Percentiles rank a stretch among this genome's conserved stretches.
Conservation (phyloP, 2,888 invertebrate species). For the Agrypnus murinus region DNA sequence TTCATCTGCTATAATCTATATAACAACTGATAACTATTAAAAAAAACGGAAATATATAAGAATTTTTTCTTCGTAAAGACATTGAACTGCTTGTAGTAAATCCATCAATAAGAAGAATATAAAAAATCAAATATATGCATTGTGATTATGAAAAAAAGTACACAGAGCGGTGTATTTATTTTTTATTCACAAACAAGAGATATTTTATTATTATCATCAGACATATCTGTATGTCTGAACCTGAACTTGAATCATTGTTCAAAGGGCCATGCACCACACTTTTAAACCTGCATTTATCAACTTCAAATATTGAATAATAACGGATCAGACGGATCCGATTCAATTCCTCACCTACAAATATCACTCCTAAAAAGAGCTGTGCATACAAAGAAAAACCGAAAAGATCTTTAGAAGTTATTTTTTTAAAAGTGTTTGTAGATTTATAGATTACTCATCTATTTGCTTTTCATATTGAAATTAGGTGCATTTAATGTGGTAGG, state of each 20-base stretch:
- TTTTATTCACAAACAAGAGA: constrained; percentile 37
- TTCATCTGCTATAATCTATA: too few species aligned
- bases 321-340: constrained; percentile 14
- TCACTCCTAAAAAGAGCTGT: too few species aligned
- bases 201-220: constrained; percentile 27
- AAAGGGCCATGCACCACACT: constrained; percentile 23
- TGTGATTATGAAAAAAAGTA: constrained; percentile 37
- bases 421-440: too few species aligned
- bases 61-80: constrained; percentile 9
- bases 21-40: too few species aligned
- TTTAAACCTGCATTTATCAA: constrained; percentile 36
- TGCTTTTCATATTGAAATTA: too few species aligned
- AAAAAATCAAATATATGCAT: constrained; percentile 38
- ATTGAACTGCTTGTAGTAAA: constrained; percentile 36
- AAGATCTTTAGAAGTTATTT: too few species aligned
- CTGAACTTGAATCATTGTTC: constrained; percentile 32
- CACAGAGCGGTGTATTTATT: constrained; percentile 28
- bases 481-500: too few species aligned
- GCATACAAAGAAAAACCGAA: too few species aligned
- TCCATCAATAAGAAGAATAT: constrained; percentile 12
- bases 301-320: constrained; percentile 42
- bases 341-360: constrained; percentile 6
- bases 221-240: constrained; percentile 23
- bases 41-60: too few species aligned
- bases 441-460: too few species aligned